Evolutionary conservation across 2,113 vertebrate genomes (phyloP).

Genomic region (Bungarus multicinctus): DNA sequence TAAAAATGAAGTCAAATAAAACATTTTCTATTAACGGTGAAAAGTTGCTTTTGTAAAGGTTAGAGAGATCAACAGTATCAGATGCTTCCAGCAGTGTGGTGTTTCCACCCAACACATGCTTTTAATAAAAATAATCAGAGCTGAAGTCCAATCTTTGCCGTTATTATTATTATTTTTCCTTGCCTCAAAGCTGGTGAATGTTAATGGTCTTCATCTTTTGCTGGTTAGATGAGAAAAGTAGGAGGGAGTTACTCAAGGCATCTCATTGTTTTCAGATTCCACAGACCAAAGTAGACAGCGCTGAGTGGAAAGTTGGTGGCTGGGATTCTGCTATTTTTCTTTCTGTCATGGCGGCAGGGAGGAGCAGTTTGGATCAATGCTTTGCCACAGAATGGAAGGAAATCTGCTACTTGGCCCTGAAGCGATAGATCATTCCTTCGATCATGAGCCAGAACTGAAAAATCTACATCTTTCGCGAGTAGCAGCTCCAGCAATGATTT

Average conservation of each 20-base stretch:
- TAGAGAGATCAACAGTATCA: conserved; percentile 58
- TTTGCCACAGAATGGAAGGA: not conserved
- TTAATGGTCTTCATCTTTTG: conserved; percentile 56
- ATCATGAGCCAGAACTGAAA: not conserved
- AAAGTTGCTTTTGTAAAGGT: conserved; percentile 57
- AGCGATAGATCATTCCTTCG: not conserved
- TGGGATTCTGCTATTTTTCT: not conserved
- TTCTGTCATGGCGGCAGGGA: not conserved
- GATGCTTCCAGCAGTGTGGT: conserved; percentile 55
- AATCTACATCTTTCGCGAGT: not conserved
- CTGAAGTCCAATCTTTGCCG: conserved; percentile 57
- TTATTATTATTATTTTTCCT: conserved; percentile 54
- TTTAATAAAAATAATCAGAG: conserved; percentile 65
- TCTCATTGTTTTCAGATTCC: conserved; percentile 37
- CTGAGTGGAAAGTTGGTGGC: not conserved
- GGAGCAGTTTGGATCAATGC: not conserved
- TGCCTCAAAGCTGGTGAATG: conserved; percentile 59
- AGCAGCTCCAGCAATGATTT: not conserved
- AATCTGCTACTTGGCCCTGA: not conserved
- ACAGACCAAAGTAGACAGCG: conserved; percentile 30
- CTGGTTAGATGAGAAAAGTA: conserved; percentile 35
- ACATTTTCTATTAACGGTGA: conserved; percentile 58
- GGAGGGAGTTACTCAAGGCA: conserved; percentile 31
- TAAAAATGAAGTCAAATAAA: conserved; percentile 68
- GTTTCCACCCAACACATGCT: conserved; percentile 65